Evolutionary conservation across 2,888 invertebrate species (phyloP).

Genomic region (Dendrolimus pini): DNA sequence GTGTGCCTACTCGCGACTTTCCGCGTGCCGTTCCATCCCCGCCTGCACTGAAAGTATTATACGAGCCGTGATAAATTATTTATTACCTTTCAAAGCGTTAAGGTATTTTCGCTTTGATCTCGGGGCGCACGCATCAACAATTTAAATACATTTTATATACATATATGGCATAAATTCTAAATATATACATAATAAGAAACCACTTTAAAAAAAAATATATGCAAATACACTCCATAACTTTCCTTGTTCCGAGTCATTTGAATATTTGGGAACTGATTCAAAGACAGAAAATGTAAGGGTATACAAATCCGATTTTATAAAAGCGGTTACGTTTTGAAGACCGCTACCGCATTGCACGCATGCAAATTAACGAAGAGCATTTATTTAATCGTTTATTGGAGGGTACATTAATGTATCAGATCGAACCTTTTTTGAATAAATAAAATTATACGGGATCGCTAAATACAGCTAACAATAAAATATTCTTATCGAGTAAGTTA

Average conservation of each 20-base stretch:
- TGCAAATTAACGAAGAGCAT: constrained; percentile 64
- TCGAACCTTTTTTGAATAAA: constrained; percentile 40
- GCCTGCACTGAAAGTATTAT: neutral
- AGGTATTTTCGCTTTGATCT: neutral
- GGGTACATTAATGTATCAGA: constrained; percentile 63
- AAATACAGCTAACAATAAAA: constrained; percentile 17
- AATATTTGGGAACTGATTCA: constrained; percentile 28
- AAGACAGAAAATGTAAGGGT: constrained; percentile 7
- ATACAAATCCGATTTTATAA: constrained; percentile 56
- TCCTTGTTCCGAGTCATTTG: constrained; percentile 8
- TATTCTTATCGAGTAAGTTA: constrained; percentile 15
- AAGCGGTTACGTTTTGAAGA: constrained; percentile 57
- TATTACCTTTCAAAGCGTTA: neutral
- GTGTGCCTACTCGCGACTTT: constrained; percentile 44
- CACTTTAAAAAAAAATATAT: no score
- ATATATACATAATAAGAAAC: no score
- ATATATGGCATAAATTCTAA: no score
- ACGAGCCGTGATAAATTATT: neutral
- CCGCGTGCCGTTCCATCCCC: neutral
- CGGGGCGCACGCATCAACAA: neutral
- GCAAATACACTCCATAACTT: neutral
- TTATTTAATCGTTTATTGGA: constrained; percentile 68
- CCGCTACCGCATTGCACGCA: constrained; percentile 50
- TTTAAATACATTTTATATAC: neutral
- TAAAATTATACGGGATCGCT: constrained; percentile 23